Evolutionary conservation across 2,113 vertebrate genomes (phyloP), one percentile per base, ranked within the genome.

Genomic region (Pedetes capensis): DNA sequence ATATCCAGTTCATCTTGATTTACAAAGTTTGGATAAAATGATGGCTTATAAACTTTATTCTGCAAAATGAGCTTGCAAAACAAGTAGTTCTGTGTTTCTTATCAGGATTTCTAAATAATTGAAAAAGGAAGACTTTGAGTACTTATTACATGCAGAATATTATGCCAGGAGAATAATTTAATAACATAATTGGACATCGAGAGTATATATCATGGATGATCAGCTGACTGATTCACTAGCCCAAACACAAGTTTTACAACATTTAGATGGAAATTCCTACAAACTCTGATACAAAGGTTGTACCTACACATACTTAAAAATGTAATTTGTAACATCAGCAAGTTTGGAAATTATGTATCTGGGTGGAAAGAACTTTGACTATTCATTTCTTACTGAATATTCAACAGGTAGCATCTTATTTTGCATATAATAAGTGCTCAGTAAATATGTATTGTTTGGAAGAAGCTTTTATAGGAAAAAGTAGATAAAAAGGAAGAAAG

Each of bases 91-190:
- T 86, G 20, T 61, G 9, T 91, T 66, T 96, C 20, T 55, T 23
- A 78, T 64, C 16, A 94, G n/a, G 29, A 93, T 81, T 90, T 94
- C 59, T 91, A 75, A 90, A 49, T 37, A 91, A 6, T 79, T 85
- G 23, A 89, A 84, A 71, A 63, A 82, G 51, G 34, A 83, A 59
- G 49, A 63, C 7, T 90, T 82, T 51, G n/a, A 93, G 29, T 6
- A 91, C 25, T 34, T 25, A 29, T 87, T 82, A 51, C 59, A 27
- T 76, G 29, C 29, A 89, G 27, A 68, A 84, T 39, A 39, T 84
- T 92, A 63, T 32, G 4, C 11, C 85, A 29, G 22, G 63, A 71
- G 16, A 80, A 71, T n/a, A 89, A 83, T 47, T 76, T 37, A 37
- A 81, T 81, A 88, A 83, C 68, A 32, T 47, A 95, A 53, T 53